phyloP scores from a whole-genome alignment of 2,797 vertebrate species.

The Tamandua tetradactyla region DNA sequence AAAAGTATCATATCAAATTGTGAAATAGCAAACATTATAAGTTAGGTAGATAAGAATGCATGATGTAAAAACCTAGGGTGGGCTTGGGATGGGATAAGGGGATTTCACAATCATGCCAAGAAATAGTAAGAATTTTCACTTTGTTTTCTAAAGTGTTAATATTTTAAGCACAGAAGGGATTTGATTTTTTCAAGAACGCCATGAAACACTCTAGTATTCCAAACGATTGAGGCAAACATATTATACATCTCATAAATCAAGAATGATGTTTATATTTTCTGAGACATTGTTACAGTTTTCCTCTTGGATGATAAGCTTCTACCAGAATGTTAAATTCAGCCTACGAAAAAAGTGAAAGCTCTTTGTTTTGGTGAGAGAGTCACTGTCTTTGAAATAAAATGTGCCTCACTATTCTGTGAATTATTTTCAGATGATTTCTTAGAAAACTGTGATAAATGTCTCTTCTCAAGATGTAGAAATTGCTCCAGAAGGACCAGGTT shows the following conservation, averaged over 20 bases:
- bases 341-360: conserved; percentile 30
- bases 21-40: background rate
- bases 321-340: background rate
- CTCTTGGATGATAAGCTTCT: conserved; percentile 46
- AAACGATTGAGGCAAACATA: conserved; percentile 47
- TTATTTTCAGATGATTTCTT: conserved; percentile 58
- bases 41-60: background rate
- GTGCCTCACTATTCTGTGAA: conserved; percentile 44
- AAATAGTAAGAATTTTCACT: conserved; percentile 35
- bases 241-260: conserved; percentile 33
- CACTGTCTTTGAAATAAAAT: conserved; percentile 54
- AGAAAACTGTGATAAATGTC: conserved; percentile 44
- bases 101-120: background rate
- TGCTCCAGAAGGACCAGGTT: background rate
- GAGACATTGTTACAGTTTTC: conserved; percentile 47
- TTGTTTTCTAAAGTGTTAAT: conserved; percentile 19
- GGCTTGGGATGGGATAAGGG: background rate
- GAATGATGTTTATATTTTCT: conserved; percentile 49
- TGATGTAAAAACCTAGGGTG: background rate
- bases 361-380: conserved; percentile 52
- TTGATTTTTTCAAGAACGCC: conserved; percentile 49
- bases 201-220: conserved; percentile 12
- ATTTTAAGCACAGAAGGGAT: conserved; percentile 37
- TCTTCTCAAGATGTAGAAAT: conserved; percentile 1
- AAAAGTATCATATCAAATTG: background rate